Evolutionary conservation across 2,797 vertebrate genomes (phyloP), one percentile per base, ranked within the genome.

Genomic region (Anas bernieri): DNA sequence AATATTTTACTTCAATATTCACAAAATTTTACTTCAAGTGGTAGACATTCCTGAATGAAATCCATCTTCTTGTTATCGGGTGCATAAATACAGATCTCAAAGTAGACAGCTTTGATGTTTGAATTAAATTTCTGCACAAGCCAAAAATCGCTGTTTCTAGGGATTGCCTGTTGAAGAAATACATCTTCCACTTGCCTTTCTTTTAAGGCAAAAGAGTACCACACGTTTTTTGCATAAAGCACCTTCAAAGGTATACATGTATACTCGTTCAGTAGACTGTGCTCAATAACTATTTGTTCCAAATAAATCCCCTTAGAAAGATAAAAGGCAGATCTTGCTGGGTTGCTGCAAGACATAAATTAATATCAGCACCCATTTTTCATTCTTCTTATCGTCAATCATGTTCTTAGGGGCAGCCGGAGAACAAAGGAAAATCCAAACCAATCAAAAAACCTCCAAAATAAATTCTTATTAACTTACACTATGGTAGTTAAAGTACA

Each of bases 261-360:
- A 50, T 14, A 50, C 23, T 50, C 8, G 13, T 50, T 25, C 23
- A 50, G 23, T 50, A 50, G 23, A 50, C 23, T 50, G 48, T 25
- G 78, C 56, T 52, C 22, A 63, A 75, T 94, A 78, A 90, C 55
- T 17, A 8, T 15, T 75, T 92, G 21, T 82, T 88, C 46, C 59
- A 91, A 92, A 86, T 86, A 93, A 88, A 92, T 63, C 43, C 31
- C 55, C 18, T 80, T 48, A 81, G 21, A 83, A 95, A 94, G 56
- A 85, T 78, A 90, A 97, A 96, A 91, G 72, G 6, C n/a, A 78
- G 43, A 64, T 69, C 33, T 61, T 84, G 20, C 31, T 72, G 31
- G 7, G 84, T 80, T 91, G 46, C 85, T 86, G 21, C 31, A 77
- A 85, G 41, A 87, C 15, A 77, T 48, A 96, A 96, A 94, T 94